Evolutionary conservation across 2,797 vertebrate species (phyloP).

Genomic region (Hybognathus amarus): DNA sequence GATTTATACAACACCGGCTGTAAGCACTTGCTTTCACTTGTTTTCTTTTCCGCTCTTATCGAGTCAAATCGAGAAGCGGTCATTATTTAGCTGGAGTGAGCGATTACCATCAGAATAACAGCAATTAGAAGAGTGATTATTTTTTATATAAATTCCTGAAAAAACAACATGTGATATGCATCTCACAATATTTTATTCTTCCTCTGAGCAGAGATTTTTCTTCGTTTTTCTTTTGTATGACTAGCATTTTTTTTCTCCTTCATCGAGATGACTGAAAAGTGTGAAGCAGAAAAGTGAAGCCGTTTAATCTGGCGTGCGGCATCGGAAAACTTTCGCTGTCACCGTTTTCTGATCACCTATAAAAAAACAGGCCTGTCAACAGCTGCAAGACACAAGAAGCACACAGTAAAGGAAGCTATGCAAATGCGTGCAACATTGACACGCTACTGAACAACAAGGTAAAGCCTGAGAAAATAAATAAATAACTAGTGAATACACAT

Average conservation of each 20-base stretch:
- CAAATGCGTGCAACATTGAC: constrained; percentile 67
- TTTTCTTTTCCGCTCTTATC: constrained; percentile 63
- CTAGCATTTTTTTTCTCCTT: constrained; percentile 48
- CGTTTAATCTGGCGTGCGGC: constrained; percentile 44
- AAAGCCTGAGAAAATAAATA: constrained; percentile 45
- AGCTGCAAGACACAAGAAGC: constrained; percentile 66
- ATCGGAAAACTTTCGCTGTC: constrained; percentile 74
- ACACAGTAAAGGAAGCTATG: constrained; percentile 67
- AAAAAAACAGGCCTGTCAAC: constrained; percentile 63
- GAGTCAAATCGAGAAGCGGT: constrained; percentile 57
- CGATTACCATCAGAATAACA: constrained; percentile 59
- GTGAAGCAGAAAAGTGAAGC: constrained; percentile 63
- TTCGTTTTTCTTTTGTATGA: constrained; percentile 64
- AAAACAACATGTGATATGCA: constrained; percentile 42
- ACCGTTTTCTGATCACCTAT: constrained; percentile 77
- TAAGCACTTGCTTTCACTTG: constrained; percentile 62
- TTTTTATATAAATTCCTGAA: constrained; percentile 57
- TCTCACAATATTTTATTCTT: constrained; percentile 61
- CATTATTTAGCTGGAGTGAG: constrained; percentile 50
- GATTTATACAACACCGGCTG: constrained; percentile 72
- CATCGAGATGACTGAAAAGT: constrained; percentile 64
- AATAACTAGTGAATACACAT: constrained; percentile 50
- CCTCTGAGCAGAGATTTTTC: constrained; percentile 45
- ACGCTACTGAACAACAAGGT: constrained; percentile 54
- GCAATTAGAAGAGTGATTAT: constrained; percentile 58